Evolutionary conservation across 1,140 invertebrate species (phyloP), one percentile per base, ranked within the genome.

Genomic region (Argopecten irradians): DNA sequence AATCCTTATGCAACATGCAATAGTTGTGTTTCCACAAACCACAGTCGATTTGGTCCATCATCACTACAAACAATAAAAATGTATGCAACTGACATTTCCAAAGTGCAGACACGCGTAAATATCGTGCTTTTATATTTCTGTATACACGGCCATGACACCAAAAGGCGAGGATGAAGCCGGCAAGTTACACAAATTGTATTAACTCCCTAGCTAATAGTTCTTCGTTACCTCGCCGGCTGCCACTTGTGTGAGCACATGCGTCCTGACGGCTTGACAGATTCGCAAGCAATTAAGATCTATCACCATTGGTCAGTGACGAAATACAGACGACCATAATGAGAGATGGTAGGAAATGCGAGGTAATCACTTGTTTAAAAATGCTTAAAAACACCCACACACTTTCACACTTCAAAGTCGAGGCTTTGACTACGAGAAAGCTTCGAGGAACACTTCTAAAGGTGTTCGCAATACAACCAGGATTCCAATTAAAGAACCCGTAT

Each of bases 71-170:
- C 1, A 71, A 71, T 71, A 71, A 71, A 71, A 71, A 71, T 71
- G 55, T 28, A 71, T 28, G 11, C 55, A 71, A 28, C 55, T 71
- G 55, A 71, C 55, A 71, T 71, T 71, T 71, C 55, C 55, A 71
- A 71, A 71, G 55, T 71, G 55, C 55, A 71, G 22, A 11, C 28
- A 22, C 55, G 55, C n/a, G 55, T 71, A n/a, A 71, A 71, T n/a
- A 71, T 22, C 55, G 55, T 28, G n/a, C 8, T 71, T 71, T 71
- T 71, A 71, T 71, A 71, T 71, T 71, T 8, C 55, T 3, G 55
- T 71, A 71, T 71, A 71, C 22, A 71, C 55, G 55, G 55, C n/a
- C 55, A 71, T n/a, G 55, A 71, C 55, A n/a, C 22, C 55, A 71
- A 71, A n/a, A 71, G 55, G 55, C 55, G 55, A 71, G 5, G 1